Evolutionary conservation across 1,140 invertebrate genomes (phyloP), one percentile per base, ranked within the genome.

Genomic region (Psix sp.): DNA sequence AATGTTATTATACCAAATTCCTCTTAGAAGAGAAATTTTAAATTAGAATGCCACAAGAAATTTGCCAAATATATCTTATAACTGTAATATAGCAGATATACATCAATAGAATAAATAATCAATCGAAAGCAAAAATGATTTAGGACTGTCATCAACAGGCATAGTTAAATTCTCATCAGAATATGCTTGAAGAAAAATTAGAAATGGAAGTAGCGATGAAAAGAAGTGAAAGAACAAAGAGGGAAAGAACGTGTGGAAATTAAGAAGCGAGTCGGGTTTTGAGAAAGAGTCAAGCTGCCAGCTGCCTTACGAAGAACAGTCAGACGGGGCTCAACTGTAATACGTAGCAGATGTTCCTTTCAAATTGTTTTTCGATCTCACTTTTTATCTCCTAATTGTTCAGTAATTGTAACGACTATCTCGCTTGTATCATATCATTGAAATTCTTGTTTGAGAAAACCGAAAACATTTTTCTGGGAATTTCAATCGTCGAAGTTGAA

Each of bases 311-410:
- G 57, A 14, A 38, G 57, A 74, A 68, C 39, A 29, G 14, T 7
- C 46, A 73, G 46, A 68, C 48, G 43, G 29, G 40, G 39, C 51
- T 20, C n/a, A n/a, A 46, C 33, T 45, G 43, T 11, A 14, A 15
- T 51, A 49, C 42, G 17, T 51, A 39, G 57, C 72, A 74, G 63
- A 63, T 74, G 63, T 63, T 74, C 45, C 43, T 52, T 59, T 68
- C 39, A 54, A 74, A 74, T 74, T 68, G 59, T 57, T 74, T 74
- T 67, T 62, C 36, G 42, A 66, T 73, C 51, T 24, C 29, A 5
- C 49, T 49, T 74, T 59, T 66, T 63, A 68, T 74, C 51, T 51
- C 42, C 71, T 57, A 63, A 74, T 68, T 68, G 36, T 56, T 36
- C 29, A 11, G 36, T 62, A 62, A 71, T 71, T 63, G 57, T 35